These are phyloP conservation scores for Fulica atra DNA, from an alignment of 2,113 vertebrate genomes.

Conservation along the genomic window DNA sequence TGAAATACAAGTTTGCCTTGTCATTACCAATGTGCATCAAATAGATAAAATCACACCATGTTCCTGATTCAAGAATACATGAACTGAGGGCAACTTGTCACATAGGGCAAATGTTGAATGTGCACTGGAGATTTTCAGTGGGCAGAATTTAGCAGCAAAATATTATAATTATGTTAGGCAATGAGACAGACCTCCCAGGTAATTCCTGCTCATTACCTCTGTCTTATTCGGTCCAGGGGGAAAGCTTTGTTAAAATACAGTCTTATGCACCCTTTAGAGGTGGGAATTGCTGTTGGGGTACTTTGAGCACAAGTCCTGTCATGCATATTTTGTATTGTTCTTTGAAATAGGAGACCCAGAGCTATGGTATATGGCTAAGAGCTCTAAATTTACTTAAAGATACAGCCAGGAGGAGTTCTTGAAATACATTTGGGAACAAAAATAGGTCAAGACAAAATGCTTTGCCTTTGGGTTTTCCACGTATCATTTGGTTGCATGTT, in stretches of 20 bases:
- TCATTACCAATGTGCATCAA: not conserved
- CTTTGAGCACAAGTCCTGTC: not conserved
- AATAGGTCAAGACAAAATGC: slow-evolving; percentile 7
- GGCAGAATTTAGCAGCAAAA: not conserved
- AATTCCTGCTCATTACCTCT: not conserved
- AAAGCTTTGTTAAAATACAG: not conserved
- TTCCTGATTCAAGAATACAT: not conserved
- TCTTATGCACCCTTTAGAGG: not conserved
- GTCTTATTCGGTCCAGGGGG: not conserved
- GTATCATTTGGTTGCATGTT: not conserved
- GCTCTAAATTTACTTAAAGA: not conserved
- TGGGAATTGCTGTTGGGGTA: not conserved
- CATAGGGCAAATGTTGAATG: not conserved
- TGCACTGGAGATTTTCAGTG: not conserved
- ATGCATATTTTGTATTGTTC: not conserved
- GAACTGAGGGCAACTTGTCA: not conserved
- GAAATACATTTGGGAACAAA: not conserved
- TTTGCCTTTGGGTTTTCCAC: not conserved
- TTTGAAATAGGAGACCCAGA: not conserved
- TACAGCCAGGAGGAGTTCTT: not conserved
- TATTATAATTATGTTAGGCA: not conserved
- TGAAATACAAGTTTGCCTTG: not conserved
- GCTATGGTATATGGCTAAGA: not conserved
- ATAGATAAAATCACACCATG: not conserved
- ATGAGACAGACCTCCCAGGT: not conserved